Evolutionary conservation across 1,140 invertebrate genomes (phyloP), one percentile per base, ranked within the genome.

Genomic region (Mercenaria mercenaria): DNA sequence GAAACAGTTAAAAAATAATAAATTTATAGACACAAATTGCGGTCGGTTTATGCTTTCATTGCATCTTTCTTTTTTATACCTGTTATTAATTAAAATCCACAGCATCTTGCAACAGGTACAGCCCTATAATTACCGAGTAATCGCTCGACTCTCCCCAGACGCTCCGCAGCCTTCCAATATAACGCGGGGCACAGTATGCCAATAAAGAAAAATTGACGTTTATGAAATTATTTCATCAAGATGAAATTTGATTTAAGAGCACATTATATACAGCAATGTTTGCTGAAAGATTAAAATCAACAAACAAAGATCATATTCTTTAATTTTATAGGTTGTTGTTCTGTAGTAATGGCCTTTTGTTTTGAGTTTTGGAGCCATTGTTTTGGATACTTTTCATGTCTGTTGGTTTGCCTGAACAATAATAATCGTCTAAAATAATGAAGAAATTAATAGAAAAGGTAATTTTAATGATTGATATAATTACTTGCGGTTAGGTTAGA

Each of bases 191-290:
- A 79, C 34, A 59, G 4, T 50, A 32, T 50, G 43, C 47, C 43
- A 37, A 52, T 79, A 79, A 79, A 37, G 50, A 56, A 50, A 26
- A 52, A 13, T 79, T 79, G 76, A 56, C 50, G 47, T 37, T 79
- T 52, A 79, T 79, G 76, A 56, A 79, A 79, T 79, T 79, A 79
- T 56, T 59, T 79, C 43, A 79, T 79, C 23, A 79, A 47, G 13
- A 52, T 52, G 26, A 79, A 52, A 56, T 50, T 29, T 56, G 76
- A 79, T 32, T 79, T 79, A 79, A n/a, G 67, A 39, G 32, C 34
- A 34, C 15, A 72, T 10, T 1, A 18, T 72, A n/a, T 1, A 72
- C 34, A 72, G 67, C 32, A 23, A 41, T 39, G 67, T 41, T 72
- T 72, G 67, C 37, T 72, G 11, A 72, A 72, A 37, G n/a, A 72